Evolutionary conservation across 2,797 vertebrate species (phyloP).

Genomic region (Gila robusta): DNA sequence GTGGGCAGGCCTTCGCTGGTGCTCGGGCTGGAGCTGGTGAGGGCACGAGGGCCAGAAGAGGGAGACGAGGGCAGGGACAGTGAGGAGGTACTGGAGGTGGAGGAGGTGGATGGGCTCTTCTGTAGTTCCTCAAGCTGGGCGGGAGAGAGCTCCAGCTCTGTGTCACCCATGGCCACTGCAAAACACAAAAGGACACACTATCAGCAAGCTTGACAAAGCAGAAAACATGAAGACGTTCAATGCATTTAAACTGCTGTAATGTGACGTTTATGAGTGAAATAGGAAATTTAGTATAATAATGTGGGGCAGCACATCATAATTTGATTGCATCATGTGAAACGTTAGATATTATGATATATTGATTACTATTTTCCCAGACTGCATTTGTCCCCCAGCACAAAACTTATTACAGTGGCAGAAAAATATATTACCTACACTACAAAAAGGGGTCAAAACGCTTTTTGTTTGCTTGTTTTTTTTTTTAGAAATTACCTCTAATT

Average conservation of each 20-base stretch:
- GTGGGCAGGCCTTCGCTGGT: constrained; percentile 72
- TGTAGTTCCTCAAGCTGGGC: constrained; percentile 63
- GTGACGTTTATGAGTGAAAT: not conserved
- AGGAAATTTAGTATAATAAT: not conserved
- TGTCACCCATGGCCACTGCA: constrained; percentile 72
- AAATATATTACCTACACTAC: not conserved
- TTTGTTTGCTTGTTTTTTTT: not conserved
- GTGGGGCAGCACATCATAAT: not conserved
- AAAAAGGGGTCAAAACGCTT: not conserved
- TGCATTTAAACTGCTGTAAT: constrained; percentile 1
- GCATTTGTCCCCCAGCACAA: not conserved
- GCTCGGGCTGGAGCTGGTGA: constrained; percentile 72
- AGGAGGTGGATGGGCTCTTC: constrained; percentile 79
- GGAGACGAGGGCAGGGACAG: constrained; percentile 72
- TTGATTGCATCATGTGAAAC: not conserved
- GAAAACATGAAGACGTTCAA: not conserved
- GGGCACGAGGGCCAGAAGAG: constrained; percentile 67
- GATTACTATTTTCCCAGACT: not conserved
- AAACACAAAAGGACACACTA: constrained; percentile 33
- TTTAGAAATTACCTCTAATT: not conserved
- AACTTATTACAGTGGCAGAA: not conserved
- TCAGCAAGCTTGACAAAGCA: not conserved
- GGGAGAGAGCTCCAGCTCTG: constrained; percentile 66
- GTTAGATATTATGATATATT: not conserved
- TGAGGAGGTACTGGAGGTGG: constrained; percentile 78